Percentiles rank a stretch among this genome's conserved stretches.
Evolutionary conservation across 2,888 invertebrate genomes (phyloP).

Genomic region (Uloborus plumipes): DNA sequence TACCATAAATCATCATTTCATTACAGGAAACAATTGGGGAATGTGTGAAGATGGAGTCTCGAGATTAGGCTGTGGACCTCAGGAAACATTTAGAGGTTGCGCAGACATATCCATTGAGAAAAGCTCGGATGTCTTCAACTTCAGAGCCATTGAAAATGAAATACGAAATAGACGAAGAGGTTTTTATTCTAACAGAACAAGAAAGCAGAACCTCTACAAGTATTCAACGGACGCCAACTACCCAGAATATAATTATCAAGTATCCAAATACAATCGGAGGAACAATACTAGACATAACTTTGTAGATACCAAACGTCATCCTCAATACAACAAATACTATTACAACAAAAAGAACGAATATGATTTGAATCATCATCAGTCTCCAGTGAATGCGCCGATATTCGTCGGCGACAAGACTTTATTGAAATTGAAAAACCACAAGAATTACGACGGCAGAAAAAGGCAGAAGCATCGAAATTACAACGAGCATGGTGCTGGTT

Average conservation of each 20-base stretch:
- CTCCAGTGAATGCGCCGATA: no score
- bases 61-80: conserved; percentile 88
- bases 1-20: neutral
- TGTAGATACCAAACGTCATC: neutral
- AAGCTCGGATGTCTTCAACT: neutral
- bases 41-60: conserved; percentile 84
- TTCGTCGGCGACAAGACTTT: no score
- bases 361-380: no score
- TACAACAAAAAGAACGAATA: neutral
- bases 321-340: neutral
- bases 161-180: neutral
- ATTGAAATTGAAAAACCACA: neutral
- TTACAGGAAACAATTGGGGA: conserved; percentile 82
- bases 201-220: conserved; percentile 30
- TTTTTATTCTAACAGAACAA: neutral
- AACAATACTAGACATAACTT: neutral
- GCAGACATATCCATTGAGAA: conserved; percentile 82
- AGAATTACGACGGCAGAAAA: neutral
- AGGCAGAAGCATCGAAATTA: neutral
- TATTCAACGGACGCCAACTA: conserved; percentile 16
- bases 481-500: neutral
- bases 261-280: conserved; percentile 5
- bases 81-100: conserved; percentile 89
- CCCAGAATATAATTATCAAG: conserved; percentile 11
- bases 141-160: conserved; percentile 30